These are phyloP conservation scores for Microctenopoma lineatum DNA, from an alignment of 2,797 vertebrate species.

Conservation along the genomic window DNA sequence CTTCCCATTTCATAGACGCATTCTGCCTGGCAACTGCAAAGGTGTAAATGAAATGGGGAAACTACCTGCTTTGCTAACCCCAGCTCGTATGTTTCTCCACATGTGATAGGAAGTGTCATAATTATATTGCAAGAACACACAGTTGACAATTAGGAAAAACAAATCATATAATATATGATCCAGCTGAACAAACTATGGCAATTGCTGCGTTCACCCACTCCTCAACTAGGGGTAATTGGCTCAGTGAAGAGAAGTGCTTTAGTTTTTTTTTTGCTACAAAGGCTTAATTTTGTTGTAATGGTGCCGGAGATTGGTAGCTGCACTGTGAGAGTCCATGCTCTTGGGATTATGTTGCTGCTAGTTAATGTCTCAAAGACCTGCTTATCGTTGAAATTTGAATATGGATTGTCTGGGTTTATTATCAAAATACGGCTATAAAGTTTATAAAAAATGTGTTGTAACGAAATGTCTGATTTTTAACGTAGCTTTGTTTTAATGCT, in stretches of 20 bases:
- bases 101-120: conserved; percentile 14
- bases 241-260: conserved; percentile 42
- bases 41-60: conserved; percentile 17
- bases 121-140: conserved; percentile 10
- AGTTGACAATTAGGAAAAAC: not conserved
- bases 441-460: conserved; percentile 25
- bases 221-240: conserved; percentile 42
- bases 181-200: conserved; percentile 36
- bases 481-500: conserved; percentile 52
- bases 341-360: conserved; percentile 70
- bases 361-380: conserved; percentile 82
- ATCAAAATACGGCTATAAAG: conserved; percentile 35
- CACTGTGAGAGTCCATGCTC: conserved; percentile 71
- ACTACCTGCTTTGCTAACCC: not conserved
- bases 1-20: conserved; percentile 23
- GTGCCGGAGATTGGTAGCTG: conserved; percentile 76
- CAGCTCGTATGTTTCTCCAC: conserved; percentile 11
- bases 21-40: not conserved
- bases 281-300: conserved; percentile 67
- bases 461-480: conserved; percentile 50
- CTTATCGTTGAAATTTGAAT: conserved; percentile 77
- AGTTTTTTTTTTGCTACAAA: conserved; percentile 54
- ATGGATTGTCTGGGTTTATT: conserved; percentile 50
- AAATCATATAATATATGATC: conserved; percentile 12
- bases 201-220: conserved; percentile 24